Evolutionary conservation across 2,113 vertebrate genomes (phyloP), one percentile per base, ranked within the genome.

Genomic region (Hyperoodon ampullatus): DNA sequence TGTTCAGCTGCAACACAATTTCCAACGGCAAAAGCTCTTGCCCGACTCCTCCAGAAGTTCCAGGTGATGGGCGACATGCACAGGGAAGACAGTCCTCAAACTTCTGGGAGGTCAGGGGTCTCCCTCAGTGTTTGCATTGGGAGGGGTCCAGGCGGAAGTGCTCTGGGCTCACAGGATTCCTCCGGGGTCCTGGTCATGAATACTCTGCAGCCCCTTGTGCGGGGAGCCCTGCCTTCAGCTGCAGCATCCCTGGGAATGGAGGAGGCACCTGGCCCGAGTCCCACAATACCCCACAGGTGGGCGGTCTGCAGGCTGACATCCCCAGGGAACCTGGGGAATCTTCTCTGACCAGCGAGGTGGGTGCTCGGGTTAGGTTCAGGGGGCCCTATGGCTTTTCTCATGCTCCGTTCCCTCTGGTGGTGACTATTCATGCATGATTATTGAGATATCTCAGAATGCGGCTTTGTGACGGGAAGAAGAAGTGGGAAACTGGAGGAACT

Each of bases 391-490:
- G 71, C 24, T 14, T 16, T 35, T 15, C 28, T 28, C 26, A 21
- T 71, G 66, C 55, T 93, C 80, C 24, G 12, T 8, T 18, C 18
- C 65, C 30, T n/a, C 70, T 1, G 30, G 35, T 0, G 53, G 60
- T 24, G 19, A 53, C 16, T 35, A 19, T 1, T 44, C 26, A 0
- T 0, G 12, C 3, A 3, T 7, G 23, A n/a, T 23, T 3, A 16
- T 1, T 6, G 23, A 93, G 61, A 6, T 33, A 33, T 35, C 53
- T 11, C 28, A 74, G 75, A 24, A 23, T 10, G 18, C 44, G 4
- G 61, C 78, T 28, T 9, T 66, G 6, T 8, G 24, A 82, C 39
- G 2, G 4, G 23, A 35, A 15, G 12, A 13, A 33, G 68, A 8
- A 42, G 26, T 9, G 16, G 13, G n/a, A 13, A 11, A 16, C n/a